These are phyloP conservation scores for Goniozus legneri DNA, from an alignment of 1,140 invertebrate genomes.

Conservation along the genomic window DNA sequence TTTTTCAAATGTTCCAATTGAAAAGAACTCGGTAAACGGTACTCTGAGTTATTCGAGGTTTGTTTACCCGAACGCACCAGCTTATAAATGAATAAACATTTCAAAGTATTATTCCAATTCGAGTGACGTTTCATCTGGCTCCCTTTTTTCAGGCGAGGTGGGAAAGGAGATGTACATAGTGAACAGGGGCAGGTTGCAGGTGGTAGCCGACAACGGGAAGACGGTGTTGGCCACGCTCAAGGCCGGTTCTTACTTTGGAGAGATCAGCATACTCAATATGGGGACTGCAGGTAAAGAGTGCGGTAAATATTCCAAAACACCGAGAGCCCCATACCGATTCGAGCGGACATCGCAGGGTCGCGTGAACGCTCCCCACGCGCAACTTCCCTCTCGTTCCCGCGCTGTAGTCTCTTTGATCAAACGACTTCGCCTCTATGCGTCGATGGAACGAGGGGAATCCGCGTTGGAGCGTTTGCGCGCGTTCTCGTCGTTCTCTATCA, in stretches of 20 bases:
- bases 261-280: conserved; percentile 99
- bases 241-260: conserved; percentile 98
- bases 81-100: neutral
- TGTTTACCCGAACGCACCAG: too few relatives aligned
- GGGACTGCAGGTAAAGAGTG: conserved; percentile 96
- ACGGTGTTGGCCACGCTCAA: conserved; percentile 94
- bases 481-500: too few relatives aligned
- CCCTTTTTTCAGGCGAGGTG: conserved; percentile 77
- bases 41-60: too few relatives aligned
- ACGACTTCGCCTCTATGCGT: too few relatives aligned
- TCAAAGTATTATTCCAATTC: neutral
- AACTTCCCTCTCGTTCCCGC: too few relatives aligned
- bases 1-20: too few relatives aligned
- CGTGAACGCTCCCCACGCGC: conserved; percentile 45
- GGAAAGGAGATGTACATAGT: conserved; percentile 99
- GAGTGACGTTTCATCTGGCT: neutral
- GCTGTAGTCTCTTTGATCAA: too few relatives aligned
- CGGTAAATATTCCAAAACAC: conserved; percentile 81
- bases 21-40: too few relatives aligned
- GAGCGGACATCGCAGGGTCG: too few relatives aligned
- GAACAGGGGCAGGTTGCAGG: conserved; percentile 91
- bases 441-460: too few relatives aligned
- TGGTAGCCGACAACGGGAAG: conserved; percentile 95
- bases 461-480: too few relatives aligned
- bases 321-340: too few relatives aligned